phyloP scores from a whole-genome alignment of 2,888 invertebrate genomes.

The Cheilosia scutellata region DNA sequence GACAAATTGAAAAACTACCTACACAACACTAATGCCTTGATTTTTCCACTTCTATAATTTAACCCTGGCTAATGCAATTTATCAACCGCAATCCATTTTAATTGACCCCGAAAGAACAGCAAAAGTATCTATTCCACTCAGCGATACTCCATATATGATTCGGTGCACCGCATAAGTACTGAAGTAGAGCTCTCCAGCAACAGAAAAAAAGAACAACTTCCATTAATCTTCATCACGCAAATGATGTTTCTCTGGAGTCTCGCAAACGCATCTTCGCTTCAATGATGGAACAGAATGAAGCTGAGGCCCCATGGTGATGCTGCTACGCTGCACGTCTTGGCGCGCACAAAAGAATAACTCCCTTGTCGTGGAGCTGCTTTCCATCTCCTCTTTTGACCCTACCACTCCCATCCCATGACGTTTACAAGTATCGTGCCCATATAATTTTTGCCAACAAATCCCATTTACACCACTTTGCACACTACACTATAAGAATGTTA shows the following conservation, averaged over 20 bases:
- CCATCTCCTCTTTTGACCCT: not conserved
- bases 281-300: not conserved
- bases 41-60: not conserved
- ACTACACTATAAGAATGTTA: not conserved
- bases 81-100: conserved; percentile 12
- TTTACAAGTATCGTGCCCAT: conserved; percentile 5
- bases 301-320: not conserved
- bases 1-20: too few species aligned
- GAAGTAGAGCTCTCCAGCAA: not conserved
- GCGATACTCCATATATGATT: not conserved
- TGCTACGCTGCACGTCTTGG: not conserved
- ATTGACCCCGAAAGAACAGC: conserved; percentile 10
- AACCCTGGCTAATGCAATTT: not conserved
- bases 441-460: not conserved
- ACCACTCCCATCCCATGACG: not conserved
- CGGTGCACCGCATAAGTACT: not conserved
- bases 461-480: conserved; percentile 13
- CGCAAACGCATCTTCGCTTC: conserved; percentile 31
- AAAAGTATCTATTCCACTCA: not conserved
- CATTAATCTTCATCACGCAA: conserved; percentile 65
- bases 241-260: conserved; percentile 26
- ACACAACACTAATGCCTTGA: too few species aligned
- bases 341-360: conserved; percentile 1
- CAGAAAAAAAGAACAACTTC: not conserved
- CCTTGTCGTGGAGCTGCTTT: not conserved